Percentiles rank a stretch among this genome's conserved stretches.
Evolutionary conservation across 2,113 vertebrate species (phyloP).

Genomic region (Sylvicapra grimmia): DNA sequence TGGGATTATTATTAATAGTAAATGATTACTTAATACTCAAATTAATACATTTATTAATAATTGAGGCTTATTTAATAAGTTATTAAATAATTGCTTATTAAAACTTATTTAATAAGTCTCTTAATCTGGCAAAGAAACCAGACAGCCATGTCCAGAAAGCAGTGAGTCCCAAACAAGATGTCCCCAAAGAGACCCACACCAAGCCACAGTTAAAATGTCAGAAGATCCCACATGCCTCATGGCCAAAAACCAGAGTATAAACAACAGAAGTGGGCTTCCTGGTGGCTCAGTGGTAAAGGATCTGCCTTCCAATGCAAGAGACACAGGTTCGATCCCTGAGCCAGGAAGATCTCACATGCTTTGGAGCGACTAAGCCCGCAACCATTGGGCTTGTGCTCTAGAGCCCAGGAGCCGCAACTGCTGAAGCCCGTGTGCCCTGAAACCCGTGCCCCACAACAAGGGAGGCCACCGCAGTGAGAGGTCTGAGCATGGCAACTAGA

Average conservation of each 20-base stretch:
- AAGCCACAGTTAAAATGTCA: not conserved
- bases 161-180: not conserved
- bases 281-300: not conserved
- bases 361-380: not conserved
- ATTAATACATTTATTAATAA: not conserved
- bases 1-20: not conserved
- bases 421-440: not conserved
- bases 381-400: not conserved
- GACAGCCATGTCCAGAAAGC: not conserved
- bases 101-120: not conserved
- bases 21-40: not conserved
- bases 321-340: not conserved
- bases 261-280: not conserved
- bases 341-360: not conserved
- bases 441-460: not conserved
- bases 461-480: not conserved
- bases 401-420: not conserved
- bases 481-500: not conserved
- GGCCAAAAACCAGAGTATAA: not conserved
- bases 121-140: not conserved
- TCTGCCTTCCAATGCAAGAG: not conserved
- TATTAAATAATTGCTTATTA: not conserved
- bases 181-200: not conserved
- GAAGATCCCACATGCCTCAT: not conserved
- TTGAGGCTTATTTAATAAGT: not conserved